phyloP scores from a whole-genome alignment of 2,888 invertebrate species.

The Ormyrus nitidulus region DNA sequence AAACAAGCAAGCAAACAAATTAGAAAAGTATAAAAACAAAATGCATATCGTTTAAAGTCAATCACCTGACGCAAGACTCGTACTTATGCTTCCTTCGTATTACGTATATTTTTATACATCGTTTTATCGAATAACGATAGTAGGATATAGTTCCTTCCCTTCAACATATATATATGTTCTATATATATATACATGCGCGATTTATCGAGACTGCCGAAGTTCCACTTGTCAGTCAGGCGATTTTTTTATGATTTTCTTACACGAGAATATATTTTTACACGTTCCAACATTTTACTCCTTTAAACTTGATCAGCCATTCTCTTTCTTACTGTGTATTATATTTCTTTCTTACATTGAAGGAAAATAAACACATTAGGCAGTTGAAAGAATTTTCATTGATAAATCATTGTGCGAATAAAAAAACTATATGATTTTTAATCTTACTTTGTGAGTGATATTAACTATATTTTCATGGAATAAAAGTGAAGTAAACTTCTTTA shows the following conservation, averaged over 20 bases:
- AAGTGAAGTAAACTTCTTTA: constrained; percentile 25
- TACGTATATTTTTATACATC: constrained; percentile 63
- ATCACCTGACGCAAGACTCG: constrained; percentile 55
- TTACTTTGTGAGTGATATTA: constrained; percentile 31
- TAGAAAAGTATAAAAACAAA: constrained; percentile 20
- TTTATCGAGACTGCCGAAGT: constrained; percentile 50
- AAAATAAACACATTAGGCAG: neutral
- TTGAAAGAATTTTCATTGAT: neutral
- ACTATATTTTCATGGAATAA: constrained; percentile 41
- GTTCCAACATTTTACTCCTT: constrained; percentile 28
- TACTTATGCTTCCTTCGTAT: constrained; percentile 63
- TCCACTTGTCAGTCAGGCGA: constrained; percentile 22
- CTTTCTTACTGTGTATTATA: constrained; percentile 1
- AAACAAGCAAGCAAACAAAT: constrained; percentile 46
- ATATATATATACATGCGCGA: constrained; percentile 30
- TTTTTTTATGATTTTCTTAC: constrained; percentile 36
- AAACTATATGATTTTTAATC: constrained; percentile 11
- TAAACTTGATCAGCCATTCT: neutral
- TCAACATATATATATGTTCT: constrained; percentile 12
- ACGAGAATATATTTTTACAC: constrained; percentile 20
- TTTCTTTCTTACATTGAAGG: neutral
- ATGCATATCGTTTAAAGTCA: constrained; percentile 18
- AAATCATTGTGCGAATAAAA: constrained; percentile 27
- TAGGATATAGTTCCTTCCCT: constrained; percentile 49
- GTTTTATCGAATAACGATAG: constrained; percentile 44